Base-by-base conservation (phyloP, 2,113 vertebrate genomes). In the Colius striatus region DNA sequence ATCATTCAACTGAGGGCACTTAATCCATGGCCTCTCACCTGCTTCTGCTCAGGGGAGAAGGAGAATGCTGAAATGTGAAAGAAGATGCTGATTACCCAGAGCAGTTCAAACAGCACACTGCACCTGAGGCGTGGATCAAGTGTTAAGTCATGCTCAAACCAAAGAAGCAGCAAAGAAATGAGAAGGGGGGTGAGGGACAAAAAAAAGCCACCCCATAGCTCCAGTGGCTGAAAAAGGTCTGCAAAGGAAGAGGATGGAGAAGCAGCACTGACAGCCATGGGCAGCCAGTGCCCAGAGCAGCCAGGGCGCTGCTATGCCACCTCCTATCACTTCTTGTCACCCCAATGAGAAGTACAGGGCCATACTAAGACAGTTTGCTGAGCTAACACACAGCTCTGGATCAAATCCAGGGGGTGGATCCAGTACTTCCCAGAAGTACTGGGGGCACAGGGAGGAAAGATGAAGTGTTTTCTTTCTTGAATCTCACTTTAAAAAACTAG, bases 161-260 rank as follows among this genome's bases (percentile, higher is more conserved):
- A n/a, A 48, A 61, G 76, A 14, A 45, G 29, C 43, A 0, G 17
- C 47, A 45, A 30, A 45, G 54, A 29, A 14, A 38, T 9, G 22
- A 74, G n/a, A 60, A 57, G 68, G 1, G 68, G 1, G 6, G 26
- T 1, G 22, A 66, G 55, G 51, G 62, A 38, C 47, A 54, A 50
- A 22, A 11, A 20, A 51, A 73, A 83, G 65, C 32, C 54, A 73
- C 4, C 16, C n/a, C 2, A 2, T 38, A 30, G 74, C 51, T 38
- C 62, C 15, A 4, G 18, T 1, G 14, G 83, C 62, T 14, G 12
- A 1, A 0, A n/a, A 22, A 9, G 19, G 16, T 14, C 34, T 0
- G 1, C 34, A 54, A 51, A 58, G 74, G 55, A 71, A 71, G 14
- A 34, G 26, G 53, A 61, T 9, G 47, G 65, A 60, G 65, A 21